Percentiles rank a stretch among this genome's conserved stretches.
These are phyloP conservation scores for Asobara japonica DNA, from an alignment of 1,140 invertebrate species.

Conservation along the genomic window DNA sequence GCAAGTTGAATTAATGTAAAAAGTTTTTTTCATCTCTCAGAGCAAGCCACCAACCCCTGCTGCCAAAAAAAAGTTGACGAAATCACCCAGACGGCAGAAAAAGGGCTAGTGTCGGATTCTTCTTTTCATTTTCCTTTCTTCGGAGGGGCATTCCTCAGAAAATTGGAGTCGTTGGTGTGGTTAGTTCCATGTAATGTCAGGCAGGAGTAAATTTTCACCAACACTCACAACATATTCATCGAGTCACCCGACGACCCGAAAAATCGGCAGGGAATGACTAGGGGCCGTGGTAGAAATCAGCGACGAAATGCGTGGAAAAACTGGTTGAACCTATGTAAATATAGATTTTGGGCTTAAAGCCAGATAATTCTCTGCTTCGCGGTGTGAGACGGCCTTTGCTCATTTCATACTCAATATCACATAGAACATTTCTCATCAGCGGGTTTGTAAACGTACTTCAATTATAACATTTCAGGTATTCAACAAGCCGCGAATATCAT, in stretches of 20 bases:
- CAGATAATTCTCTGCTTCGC: conserved; percentile 62
- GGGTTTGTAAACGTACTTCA: background rate
- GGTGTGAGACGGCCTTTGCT: conserved; percentile 61
- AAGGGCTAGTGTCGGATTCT: background rate
- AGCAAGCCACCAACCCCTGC: no score
- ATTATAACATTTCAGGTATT: conserved; percentile 1
- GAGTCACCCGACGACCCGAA: background rate
- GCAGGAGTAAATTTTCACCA: background rate
- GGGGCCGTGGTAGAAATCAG: background rate
- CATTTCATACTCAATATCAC: conserved; percentile 63
- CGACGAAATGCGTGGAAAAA: background rate
- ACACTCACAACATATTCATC: background rate
- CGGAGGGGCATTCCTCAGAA: background rate
- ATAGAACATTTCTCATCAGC: conserved; percentile 53
- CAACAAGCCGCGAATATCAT: background rate
- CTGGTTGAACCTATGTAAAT: conserved; percentile 46
- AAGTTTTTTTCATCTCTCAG: no score
- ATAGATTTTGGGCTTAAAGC: conserved; percentile 56
- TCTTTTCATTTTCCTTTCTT: background rate
- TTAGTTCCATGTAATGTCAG: background rate
- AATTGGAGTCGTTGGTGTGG: background rate
- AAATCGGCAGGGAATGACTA: background rate
- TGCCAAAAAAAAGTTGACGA: no score
- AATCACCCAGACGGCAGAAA: no score
- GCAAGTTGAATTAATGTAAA: no score